These are phyloP conservation scores for Perdita meconis DNA, from an alignment of 2,888 invertebrate species.

Conservation along the genomic window DNA sequence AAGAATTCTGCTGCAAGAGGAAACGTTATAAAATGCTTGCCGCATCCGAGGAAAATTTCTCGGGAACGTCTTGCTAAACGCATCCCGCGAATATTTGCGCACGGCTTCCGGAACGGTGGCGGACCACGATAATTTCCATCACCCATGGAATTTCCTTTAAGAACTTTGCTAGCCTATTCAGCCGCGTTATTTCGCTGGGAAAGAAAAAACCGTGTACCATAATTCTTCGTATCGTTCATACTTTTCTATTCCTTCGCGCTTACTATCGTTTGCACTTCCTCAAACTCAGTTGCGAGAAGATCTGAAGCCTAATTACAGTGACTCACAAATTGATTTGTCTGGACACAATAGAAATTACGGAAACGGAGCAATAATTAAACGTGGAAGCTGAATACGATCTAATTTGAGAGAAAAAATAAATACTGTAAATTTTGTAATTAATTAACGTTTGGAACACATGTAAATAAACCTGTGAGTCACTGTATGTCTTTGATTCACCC, in stretches of 20 bases:
- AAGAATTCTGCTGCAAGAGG: neutral
- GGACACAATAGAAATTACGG: too few relatives aligned
- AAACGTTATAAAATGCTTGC: slow-evolving; percentile 15
- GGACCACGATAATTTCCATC: slow-evolving; percentile 44
- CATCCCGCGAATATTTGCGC: slow-evolving; percentile 37
- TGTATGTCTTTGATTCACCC: too few relatives aligned
- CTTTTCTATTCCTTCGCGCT: neutral
- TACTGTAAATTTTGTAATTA: too few relatives aligned
- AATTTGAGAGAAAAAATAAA: too few relatives aligned
- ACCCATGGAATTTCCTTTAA: slow-evolving; percentile 37
- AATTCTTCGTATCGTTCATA: slow-evolving; percentile 17
- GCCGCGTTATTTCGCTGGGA: slow-evolving; percentile 20
- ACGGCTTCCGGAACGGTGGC: slow-evolving; percentile 19
- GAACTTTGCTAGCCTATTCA: slow-evolving; percentile 18
- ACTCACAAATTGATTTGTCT: too few relatives aligned
- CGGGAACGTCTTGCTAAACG: slow-evolving; percentile 25
- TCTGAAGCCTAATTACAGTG: too few relatives aligned
- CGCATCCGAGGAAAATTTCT: slow-evolving; percentile 4
- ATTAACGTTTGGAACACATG: too few relatives aligned
- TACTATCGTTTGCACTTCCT: too few relatives aligned
- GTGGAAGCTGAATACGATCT: too few relatives aligned
- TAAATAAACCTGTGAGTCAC: too few relatives aligned
- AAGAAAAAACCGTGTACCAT: slow-evolving; percentile 38
- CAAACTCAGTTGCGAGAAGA: too few relatives aligned
- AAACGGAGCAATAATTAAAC: too few relatives aligned